These are phyloP conservation scores for Calliphora vomitoria DNA, from an alignment of 2,888 invertebrate species.

Conservation along the genomic window DNA sequence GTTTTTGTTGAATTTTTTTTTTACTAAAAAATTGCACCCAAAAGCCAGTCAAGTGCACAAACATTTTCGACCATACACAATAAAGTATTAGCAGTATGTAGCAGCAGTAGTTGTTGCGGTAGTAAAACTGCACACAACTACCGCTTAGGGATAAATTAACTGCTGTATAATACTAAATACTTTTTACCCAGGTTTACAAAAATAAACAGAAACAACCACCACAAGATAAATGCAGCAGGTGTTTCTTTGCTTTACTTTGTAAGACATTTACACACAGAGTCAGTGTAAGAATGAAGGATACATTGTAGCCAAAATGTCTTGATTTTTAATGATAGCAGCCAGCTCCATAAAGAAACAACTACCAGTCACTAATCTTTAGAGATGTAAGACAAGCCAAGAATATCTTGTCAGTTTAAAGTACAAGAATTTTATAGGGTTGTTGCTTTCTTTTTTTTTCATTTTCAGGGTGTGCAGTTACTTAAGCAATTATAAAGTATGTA, in stretches of 20 bases:
- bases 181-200: conserved; percentile 25
- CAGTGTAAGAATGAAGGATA: conserved; percentile 41
- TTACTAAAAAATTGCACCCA: conserved; percentile 80
- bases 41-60: conserved; percentile 77
- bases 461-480: conserved; percentile 62
- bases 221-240: conserved; percentile 68
- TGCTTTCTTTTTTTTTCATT: neutral
- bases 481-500: conserved; percentile 66
- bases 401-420: conserved; percentile 50
- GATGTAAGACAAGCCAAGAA: conserved; percentile 51
- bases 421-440: too few relatives aligned
- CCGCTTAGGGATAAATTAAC: conserved; percentile 73
- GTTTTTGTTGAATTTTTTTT: conserved; percentile 49
- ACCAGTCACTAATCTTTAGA: conserved; percentile 55
- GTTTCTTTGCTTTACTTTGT: conserved; percentile 37
- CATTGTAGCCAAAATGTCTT: conserved; percentile 72
- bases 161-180: conserved; percentile 60
- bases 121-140: conserved; percentile 69
- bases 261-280: neutral
- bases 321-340: conserved; percentile 69
- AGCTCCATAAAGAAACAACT: conserved; percentile 41
- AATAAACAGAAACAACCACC: neutral
- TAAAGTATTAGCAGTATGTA: neutral
- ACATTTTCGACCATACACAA: conserved; percentile 49
- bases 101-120: conserved; percentile 41